phyloP scores from a whole-genome alignment of 2,113 vertebrate species.

The Acrocephalus arundinaceus region DNA sequence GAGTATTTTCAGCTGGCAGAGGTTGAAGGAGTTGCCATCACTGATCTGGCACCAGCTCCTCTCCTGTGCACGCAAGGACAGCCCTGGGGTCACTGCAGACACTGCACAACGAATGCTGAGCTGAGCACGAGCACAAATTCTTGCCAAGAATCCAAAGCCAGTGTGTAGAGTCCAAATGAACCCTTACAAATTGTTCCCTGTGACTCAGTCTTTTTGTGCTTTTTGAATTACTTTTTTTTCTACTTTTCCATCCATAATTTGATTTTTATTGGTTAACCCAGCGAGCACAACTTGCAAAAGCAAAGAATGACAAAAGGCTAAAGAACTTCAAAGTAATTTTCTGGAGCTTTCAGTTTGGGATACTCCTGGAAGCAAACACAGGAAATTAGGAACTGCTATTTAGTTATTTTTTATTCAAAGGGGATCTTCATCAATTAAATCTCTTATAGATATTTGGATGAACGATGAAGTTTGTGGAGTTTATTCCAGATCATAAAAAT shows the following conservation, averaged over 20 bases:
- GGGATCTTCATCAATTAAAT: background rate
- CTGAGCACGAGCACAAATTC: background rate
- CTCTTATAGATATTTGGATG: background rate
- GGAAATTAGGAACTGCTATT: background rate
- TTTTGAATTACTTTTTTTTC: background rate
- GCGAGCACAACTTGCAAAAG: background rate
- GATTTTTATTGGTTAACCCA: background rate
- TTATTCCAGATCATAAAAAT: background rate
- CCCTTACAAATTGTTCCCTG: background rate
- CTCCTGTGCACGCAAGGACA: background rate
- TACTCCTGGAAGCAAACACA: background rate
- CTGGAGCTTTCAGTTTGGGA: background rate
- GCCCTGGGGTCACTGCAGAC: background rate
- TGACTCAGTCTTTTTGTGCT: background rate
- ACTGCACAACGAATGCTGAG: accelerated
- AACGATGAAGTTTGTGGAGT: background rate
- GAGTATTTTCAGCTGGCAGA: background rate
- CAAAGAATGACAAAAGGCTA: background rate
- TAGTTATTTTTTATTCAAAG: background rate
- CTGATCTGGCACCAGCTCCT: background rate
- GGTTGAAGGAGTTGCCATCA: background rate
- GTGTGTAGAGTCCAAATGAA: background rate
- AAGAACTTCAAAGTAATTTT: background rate
- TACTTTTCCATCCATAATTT: background rate
- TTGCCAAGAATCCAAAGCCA: background rate